Conservation (phyloP, 2,888 invertebrate genomes). For the Scaptomyza tumidula region DNA sequence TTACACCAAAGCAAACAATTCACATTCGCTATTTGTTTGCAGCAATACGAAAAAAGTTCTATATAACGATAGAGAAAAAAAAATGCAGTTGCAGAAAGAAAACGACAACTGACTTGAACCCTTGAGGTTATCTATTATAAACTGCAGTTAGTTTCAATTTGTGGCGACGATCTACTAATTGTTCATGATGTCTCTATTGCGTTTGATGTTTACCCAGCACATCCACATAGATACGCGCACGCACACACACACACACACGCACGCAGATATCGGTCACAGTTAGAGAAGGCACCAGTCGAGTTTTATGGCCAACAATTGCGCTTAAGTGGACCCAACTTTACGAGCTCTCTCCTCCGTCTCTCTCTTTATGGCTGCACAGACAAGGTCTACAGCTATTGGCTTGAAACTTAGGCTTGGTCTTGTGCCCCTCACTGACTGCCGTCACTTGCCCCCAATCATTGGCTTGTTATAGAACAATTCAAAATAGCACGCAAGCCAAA, state of each 20-base stretch:
- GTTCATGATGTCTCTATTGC: constrained; percentile 59
- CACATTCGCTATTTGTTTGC: constrained; percentile 41
- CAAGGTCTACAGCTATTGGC: constrained; percentile 10
- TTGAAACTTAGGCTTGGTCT: constrained; percentile 39
- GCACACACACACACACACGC: constrained; percentile 1
- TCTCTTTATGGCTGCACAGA: constrained; percentile 6
- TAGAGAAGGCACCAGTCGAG: constrained; percentile 44
- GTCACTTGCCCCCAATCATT: constrained; percentile 4
- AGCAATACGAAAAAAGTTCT: neutral
- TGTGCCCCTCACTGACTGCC: neutral
- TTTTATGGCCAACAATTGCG: constrained; percentile 78
- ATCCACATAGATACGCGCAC: constrained; percentile 5
- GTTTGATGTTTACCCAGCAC: constrained; percentile 29
- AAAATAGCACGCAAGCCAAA: constrained; percentile 75
- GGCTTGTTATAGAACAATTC: constrained; percentile 54
- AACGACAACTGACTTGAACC: constrained; percentile 42
- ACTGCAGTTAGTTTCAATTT: constrained; percentile 77
- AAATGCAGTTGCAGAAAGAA: neutral
- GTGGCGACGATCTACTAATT: constrained; percentile 72
- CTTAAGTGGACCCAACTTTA: constrained; percentile 77
- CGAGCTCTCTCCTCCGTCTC: constrained; percentile 44
- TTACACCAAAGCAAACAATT: constrained; percentile 38
- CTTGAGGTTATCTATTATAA: constrained; percentile 46
- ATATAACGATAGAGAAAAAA: neutral
- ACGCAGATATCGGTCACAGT: constrained; percentile 17